Conservation (phyloP, 2,113 vertebrate species). For the Turdus rufiventris region DNA sequence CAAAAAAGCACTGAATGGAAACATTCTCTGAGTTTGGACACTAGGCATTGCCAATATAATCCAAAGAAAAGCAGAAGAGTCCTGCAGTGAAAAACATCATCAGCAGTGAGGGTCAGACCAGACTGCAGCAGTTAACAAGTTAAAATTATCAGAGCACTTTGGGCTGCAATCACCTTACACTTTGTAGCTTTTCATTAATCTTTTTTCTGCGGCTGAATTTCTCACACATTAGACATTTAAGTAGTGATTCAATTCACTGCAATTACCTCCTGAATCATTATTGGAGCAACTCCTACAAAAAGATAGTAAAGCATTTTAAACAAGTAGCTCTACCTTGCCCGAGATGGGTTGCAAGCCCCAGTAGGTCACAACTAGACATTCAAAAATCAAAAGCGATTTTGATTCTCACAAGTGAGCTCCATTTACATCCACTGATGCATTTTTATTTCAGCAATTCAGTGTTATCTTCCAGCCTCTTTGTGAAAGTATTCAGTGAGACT, state of each 20-base stretch:
- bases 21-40: not conserved
- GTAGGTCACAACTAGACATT: not conserved
- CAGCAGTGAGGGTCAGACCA: not conserved
- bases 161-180: not conserved
- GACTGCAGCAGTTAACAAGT: not conserved
- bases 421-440: not conserved
- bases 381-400: not conserved
- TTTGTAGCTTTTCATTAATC: not conserved
- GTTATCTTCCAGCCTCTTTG: not conserved
- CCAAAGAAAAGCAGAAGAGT: not conserved
- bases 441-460: not conserved
- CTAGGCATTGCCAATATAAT: not conserved
- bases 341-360: not conserved
- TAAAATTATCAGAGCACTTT: not conserved
- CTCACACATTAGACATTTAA: not conserved
- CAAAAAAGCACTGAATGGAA: constrained; percentile 2
- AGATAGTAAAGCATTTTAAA: constrained; percentile 19
- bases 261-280: not conserved
- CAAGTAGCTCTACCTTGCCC: not conserved
- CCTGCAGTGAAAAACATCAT: not conserved
- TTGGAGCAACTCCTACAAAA: not conserved
- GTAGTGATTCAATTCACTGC: not conserved
- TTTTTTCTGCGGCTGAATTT: not conserved
- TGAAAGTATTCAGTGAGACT: not conserved
- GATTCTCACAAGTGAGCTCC: not conserved